Evolutionary conservation across 2,797 vertebrate genomes (phyloP).

Genomic region (Tarsius wallacei): DNA sequence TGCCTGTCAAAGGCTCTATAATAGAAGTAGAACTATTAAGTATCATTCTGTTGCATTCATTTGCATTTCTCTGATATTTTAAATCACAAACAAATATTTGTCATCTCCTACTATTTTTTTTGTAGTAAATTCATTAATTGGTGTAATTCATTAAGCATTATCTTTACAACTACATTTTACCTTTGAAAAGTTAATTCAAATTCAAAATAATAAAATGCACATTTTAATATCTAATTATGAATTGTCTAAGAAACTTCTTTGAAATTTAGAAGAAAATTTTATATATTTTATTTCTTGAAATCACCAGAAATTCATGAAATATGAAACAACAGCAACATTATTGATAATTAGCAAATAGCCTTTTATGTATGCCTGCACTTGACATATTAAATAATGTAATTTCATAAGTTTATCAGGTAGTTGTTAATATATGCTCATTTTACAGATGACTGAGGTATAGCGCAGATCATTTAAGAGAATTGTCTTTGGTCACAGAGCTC

Average conservation of each 20-base stretch:
- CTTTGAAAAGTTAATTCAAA: not conserved
- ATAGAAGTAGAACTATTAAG: not conserved
- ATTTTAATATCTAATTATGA: not conserved
- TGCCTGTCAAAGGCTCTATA: not conserved
- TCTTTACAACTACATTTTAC: not conserved
- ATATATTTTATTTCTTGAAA: not conserved
- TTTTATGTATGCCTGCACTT: not conserved
- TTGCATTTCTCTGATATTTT: not conserved
- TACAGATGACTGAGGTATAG: not conserved
- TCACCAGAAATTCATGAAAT: slow-evolving; percentile 18
- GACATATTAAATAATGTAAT: not conserved
- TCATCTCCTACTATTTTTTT: not conserved
- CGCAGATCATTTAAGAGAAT: not conserved
- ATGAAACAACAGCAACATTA: not conserved
- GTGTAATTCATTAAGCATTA: slow-evolving; percentile 2
- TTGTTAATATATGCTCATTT: not conserved
- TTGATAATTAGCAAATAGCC: not conserved
- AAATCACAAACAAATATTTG: not conserved
- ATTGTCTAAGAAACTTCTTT: not conserved
- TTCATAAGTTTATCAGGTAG: not conserved
- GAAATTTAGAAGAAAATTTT: not conserved
- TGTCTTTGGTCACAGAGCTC: not conserved
- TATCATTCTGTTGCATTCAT: not conserved
- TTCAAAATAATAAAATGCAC: not conserved
- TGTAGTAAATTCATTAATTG: slow-evolving; percentile 14